Evolutionary conservation across 2,113 vertebrate genomes (phyloP).

Genomic region (Caretta caretta): DNA sequence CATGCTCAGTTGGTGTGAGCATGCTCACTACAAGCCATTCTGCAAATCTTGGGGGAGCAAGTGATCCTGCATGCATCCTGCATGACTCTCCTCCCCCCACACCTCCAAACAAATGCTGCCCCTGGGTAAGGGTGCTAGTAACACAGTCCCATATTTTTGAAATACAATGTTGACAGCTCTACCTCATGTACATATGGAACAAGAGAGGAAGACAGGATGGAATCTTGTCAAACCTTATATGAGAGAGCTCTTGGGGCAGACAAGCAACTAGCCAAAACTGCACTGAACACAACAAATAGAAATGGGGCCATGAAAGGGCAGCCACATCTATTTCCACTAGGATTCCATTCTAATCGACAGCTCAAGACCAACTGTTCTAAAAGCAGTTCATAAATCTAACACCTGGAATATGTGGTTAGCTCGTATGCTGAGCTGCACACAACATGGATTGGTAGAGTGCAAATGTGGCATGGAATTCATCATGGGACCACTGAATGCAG

Average conservation of each 20-base stretch:
- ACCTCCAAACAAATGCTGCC: too few species aligned
- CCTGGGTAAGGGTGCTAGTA: too few species aligned
- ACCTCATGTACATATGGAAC: background rate
- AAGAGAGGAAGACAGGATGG: background rate
- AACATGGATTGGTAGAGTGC: fast-evolving
- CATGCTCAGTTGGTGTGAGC: too few species aligned
- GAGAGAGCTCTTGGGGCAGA: background rate
- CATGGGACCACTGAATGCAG: background rate
- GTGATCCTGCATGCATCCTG: too few species aligned
- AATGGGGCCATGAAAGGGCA: background rate
- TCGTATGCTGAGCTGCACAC: background rate
- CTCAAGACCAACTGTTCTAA: background rate
- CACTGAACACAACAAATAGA: background rate
- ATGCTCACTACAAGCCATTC: too few species aligned
- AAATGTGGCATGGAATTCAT: background rate
- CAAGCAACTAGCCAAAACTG: background rate
- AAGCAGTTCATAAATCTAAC: background rate
- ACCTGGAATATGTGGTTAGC: background rate
- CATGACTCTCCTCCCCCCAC: too few species aligned
- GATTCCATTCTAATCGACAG: background rate
- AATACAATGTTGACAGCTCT: background rate
- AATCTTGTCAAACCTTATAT: background rate
- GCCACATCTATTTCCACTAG: background rate
- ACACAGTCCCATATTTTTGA: too few species aligned
- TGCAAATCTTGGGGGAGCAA: too few species aligned